phyloP scores from a whole-genome alignment of 2,888 invertebrate species.

The Hirtodrosophila confusa region DNA sequence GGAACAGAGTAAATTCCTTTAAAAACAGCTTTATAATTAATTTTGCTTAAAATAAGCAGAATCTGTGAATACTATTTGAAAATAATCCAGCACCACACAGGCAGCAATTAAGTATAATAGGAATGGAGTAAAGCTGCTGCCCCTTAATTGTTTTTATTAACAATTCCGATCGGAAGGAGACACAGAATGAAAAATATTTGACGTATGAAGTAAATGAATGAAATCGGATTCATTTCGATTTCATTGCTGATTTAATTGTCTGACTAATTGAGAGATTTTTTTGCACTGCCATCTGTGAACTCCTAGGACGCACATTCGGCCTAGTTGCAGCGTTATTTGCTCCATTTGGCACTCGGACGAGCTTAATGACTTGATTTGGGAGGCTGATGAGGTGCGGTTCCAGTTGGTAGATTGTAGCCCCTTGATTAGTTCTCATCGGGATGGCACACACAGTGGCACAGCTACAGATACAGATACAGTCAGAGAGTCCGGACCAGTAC shows the following conservation, averaged over 20 bases:
- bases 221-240: constrained; percentile 64
- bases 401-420: constrained; percentile 61
- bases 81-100: too few relatives aligned
- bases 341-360: constrained; percentile 75
- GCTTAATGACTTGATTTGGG: constrained; percentile 81
- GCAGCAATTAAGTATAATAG: not conserved
- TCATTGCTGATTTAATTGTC: constrained; percentile 84
- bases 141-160: constrained; percentile 8
- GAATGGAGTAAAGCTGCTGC: not conserved
- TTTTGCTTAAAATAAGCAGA: too few relatives aligned
- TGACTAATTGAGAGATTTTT: constrained; percentile 84
- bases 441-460: constrained; percentile 4
- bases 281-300: constrained; percentile 60
- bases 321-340: constrained; percentile 69
- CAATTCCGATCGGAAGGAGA: constrained; percentile 14
- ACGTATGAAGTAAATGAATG: constrained; percentile 53
- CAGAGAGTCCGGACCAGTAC: constrained; percentile 24
- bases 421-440: constrained; percentile 70
- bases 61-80: too few relatives aligned
- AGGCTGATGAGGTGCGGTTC: constrained; percentile 67
- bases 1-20: too few relatives aligned
- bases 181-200: constrained; percentile 39
- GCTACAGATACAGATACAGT: constrained; percentile 7
- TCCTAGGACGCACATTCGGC: constrained; percentile 70
- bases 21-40: too few relatives aligned